A percentile compares a stretch with the other conserved stretches of the same genome.
phyloP scores from a whole-genome alignment of 92 coral and sea anemone species.

The Siderastrea radians region DNA sequence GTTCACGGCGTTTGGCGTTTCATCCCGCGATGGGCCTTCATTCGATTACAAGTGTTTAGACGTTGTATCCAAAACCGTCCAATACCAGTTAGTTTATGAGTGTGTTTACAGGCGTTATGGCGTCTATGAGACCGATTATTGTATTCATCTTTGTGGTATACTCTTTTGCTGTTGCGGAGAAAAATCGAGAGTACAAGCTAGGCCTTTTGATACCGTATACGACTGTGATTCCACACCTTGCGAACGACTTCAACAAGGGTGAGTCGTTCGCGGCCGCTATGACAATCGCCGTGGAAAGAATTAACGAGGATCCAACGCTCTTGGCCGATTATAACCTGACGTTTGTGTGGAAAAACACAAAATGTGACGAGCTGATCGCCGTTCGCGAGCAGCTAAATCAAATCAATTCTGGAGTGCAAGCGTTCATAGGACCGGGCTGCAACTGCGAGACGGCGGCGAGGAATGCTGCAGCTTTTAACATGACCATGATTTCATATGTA shows the following conservation, averaged over 20 bases:
- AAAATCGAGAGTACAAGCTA: conserved; percentile 77
- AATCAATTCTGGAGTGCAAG: conserved; percentile 75
- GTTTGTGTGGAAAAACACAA: conserved; percentile 88
- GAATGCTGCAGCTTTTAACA: conserved; percentile 88
- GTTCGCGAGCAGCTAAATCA: conserved; percentile 75
- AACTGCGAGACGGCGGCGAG: conserved; percentile 85
- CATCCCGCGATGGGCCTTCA: not conserved
- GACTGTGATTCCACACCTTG: conserved; percentile 42
- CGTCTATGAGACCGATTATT: conserved; percentile 18
- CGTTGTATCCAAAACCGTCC: not conserved
- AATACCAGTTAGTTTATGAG: not conserved
- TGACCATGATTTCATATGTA: conserved; percentile 82
- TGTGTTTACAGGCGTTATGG: conserved; percentile 35
- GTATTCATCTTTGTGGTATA: conserved; percentile 18
- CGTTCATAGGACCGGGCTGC: conserved; percentile 90
- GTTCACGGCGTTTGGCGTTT: not conserved
- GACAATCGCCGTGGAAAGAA: conserved; percentile 87
- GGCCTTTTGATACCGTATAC: conserved; percentile 84
- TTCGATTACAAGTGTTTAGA: not conserved
- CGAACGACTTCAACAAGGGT: conserved; percentile 62
- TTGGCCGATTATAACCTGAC: conserved; percentile 88
- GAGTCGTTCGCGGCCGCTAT: conserved; percentile 86
- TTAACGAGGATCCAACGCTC: conserved; percentile 81
- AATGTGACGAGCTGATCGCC: conserved; percentile 75
- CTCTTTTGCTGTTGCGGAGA: conserved; percentile 17